Evolutionary conservation across 1,140 invertebrate genomes (phyloP), one percentile per base, ranked within the genome.

Genomic region (Scaptodrosophila lebanonensis): DNA sequence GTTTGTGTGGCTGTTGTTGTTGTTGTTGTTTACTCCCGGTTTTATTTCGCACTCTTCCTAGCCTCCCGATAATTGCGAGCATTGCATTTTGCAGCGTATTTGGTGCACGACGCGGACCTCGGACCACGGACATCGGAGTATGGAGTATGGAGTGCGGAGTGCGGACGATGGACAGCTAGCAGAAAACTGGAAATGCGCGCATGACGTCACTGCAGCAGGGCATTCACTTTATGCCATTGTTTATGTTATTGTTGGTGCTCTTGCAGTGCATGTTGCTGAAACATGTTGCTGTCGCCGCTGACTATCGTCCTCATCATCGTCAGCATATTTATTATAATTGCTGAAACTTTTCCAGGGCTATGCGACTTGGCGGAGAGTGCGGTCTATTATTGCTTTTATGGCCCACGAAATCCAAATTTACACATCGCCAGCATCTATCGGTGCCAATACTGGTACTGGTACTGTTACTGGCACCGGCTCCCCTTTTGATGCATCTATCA

Each of bases 331-430:
- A n/a, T n/a, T n/a, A n/a, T n/a, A n/a, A n/a, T n/a, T n/a, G n/a
- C n/a, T n/a, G n/a, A n/a, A n/a, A n/a, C n/a, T n/a, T n/a, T n/a
- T n/a, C n/a, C n/a, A n/a, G n/a, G n/a, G n/a, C n/a, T n/a, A n/a
- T n/a, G n/a, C n/a, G n/a, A n/a, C n/a, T n/a, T n/a, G n/a, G n/a
- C n/a, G n/a, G n/a, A n/a, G n/a, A n/a, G n/a, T n/a, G n/a, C n/a
- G 57, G 45, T 53, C 61, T 66, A 75, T 71, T 76, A 72, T 77
- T 72, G 63, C 51, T 45, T 72, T 77, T 77, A 77, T 77, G 72
- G 65, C 63, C 69, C 72, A 77, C 72, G 73, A 77, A 79, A 79
- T 79, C 68, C 60, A 77, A 77, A 77, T 77, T 79, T 77, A 77
- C 72, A 77, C 72, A 77, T 77, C 68, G 73, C 73, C 68, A 68